Conservation (phyloP, 2,888 invertebrate genomes). For the Chloroclysta siterata region DNA sequence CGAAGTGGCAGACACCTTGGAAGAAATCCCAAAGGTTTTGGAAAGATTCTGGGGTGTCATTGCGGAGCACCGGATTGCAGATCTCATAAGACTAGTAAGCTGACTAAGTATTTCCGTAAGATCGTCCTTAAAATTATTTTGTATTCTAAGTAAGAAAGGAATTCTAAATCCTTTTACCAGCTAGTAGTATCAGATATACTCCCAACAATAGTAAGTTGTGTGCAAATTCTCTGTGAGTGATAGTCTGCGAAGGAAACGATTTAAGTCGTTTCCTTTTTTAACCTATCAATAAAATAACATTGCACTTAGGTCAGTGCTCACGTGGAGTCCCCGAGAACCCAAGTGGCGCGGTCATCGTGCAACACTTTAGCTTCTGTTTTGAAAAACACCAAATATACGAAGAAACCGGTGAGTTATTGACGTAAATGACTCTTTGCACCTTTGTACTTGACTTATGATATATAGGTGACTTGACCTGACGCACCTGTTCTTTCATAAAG, state of each 20-base stretch:
- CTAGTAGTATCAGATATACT: too few relatives aligned
- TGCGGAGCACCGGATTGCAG: constrained; percentile 68
- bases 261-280: too few relatives aligned
- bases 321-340: constrained; percentile 74
- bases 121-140: not conserved
- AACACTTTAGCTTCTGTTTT: constrained; percentile 63
- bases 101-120: not conserved
- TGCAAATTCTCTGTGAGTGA: too few relatives aligned
- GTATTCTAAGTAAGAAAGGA: not conserved
- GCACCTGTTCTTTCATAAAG: too few relatives aligned
- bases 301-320: constrained; percentile 59
- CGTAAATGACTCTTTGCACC: not conserved
- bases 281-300: too few relatives aligned
- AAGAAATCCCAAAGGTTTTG: constrained; percentile 63
- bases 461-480: too few relatives aligned
- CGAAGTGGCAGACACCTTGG: constrained; percentile 65
- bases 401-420: constrained; percentile 65
- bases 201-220: too few relatives aligned
- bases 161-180: too few relatives aligned
- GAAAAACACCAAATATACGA: constrained; percentile 76
- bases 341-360: constrained; percentile 70
- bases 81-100: constrained; percentile 70
- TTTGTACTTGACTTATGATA: too few relatives aligned
- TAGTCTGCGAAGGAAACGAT: too few relatives aligned
- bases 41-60: constrained; percentile 70